Conservation (phyloP, 2,888 invertebrate species). For the Andrena haemorrhoa region DNA sequence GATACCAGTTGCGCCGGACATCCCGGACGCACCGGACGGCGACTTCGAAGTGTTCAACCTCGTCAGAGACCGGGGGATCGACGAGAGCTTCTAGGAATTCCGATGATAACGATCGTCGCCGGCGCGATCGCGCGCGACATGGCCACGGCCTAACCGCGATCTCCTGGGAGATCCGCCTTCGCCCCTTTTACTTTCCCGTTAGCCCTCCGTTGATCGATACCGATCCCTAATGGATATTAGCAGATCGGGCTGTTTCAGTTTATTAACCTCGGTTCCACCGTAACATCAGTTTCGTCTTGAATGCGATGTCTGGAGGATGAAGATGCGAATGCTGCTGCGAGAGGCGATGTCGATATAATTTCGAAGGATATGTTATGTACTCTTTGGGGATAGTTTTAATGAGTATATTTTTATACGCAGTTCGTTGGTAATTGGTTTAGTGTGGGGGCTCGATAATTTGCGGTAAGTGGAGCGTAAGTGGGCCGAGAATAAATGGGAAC, state of each 20-base stretch:
- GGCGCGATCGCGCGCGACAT: constrained; percentile 27
- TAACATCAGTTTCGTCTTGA: neutral
- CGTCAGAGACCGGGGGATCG: constrained; percentile 77
- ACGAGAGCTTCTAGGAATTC: constrained; percentile 77
- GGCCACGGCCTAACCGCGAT: constrained; percentile 20
- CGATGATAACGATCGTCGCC: constrained; percentile 48
- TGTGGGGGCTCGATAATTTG: no score
- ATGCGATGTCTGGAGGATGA: neutral
- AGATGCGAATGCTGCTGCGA: no score
- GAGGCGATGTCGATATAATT: no score
- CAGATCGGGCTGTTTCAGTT: no score
- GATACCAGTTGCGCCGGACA: constrained; percentile 74
- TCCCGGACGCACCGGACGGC: constrained; percentile 72
- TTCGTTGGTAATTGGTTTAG: neutral
- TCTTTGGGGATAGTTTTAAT: neutral
- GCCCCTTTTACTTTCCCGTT: neutral
- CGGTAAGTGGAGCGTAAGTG: no score
- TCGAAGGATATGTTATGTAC: no score
- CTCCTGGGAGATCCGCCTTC: neutral
- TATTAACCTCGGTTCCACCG: no score
- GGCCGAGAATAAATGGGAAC: no score
- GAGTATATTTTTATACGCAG: neutral
- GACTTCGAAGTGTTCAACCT: constrained; percentile 80
- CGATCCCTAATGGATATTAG: neutral
- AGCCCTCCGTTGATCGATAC: constrained; percentile 29